Base-by-base conservation (phyloP, 2,888 invertebrate species). In the Caenorhabditis wallacei region DNA sequence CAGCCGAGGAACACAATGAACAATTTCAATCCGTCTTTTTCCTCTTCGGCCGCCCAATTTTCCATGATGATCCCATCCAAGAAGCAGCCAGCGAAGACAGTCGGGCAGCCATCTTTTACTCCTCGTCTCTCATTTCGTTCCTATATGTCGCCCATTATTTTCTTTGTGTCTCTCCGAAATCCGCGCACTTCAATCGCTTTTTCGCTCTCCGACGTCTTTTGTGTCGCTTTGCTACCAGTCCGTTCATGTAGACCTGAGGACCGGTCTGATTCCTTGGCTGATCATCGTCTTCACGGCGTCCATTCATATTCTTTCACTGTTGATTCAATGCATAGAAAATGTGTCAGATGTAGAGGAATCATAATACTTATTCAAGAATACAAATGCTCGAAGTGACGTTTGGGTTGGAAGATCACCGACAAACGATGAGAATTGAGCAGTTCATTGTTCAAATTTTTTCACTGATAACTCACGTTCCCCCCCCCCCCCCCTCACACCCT, bases 341-440 rank as follows among this genome's bases (percentile, higher is more conserved):
- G 61, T 64, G 30, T 48, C 26, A 69, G 13, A 53, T 70, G 30
- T 46, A 64, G 26, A 35, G 3, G 24, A 54, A 63, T 48, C 35
- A 35, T 48, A 53, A 13, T 18, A n/a, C 46, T 40, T 48, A 40
- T 16, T 20, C 61, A 22, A 72, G 48, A 64, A 54, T 35, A 72
- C 16, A 53, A 69, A 3, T 30, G 30, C 54, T n/a, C 30, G 26
- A 43, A 43, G 3, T 61, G 61, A 43, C 43, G 61, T 61, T 40
- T 54, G 26, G 22, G 43, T 48, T 74, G 68, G 51, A 72, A 78
- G 82, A 72, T 74, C 82, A 64, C 66, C 26, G 78, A 82, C 82
- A 82, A 82, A 61, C 40, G 78, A 69, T 68, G 63, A 76, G 13
- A 64, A 64, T 30, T n/a, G n/a, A n/a, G n/a, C n/a, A n/a, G n/a